Percentiles rank a stretch among this genome's conserved stretches.
Conservation (phyloP, 2,113 vertebrate species). For the Tychaedon coryphoeus region DNA sequence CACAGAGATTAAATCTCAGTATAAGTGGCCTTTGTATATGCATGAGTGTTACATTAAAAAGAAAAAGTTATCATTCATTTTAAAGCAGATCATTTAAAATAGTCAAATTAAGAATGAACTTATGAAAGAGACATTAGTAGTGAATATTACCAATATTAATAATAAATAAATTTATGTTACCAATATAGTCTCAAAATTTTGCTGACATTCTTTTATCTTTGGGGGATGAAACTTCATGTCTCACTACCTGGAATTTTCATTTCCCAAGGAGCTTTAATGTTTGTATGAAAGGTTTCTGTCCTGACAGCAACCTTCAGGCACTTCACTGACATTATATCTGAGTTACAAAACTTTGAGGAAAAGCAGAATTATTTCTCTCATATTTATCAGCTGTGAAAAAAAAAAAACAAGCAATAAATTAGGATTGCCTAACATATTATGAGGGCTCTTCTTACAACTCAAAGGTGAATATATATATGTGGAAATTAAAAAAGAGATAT, state of each 20-base stretch:
- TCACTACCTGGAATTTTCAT: background rate
- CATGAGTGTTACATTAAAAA: background rate
- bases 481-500: background rate
- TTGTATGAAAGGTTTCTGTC: background rate
- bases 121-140: background rate
- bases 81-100: background rate
- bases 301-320: background rate
- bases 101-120: background rate
- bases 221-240: background rate
- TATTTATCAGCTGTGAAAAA: background rate
- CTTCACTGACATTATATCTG: background rate
- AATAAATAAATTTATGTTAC: background rate
- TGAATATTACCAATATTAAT: background rate
- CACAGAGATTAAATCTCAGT: background rate
- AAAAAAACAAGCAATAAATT: background rate
- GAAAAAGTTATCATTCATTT: background rate
- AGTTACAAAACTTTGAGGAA: background rate
- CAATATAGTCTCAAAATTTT: background rate
- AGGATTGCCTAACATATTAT: background rate
- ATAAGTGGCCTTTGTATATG: background rate
- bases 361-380: background rate
- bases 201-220: background rate
- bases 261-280: background rate
- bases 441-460: background rate
- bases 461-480: background rate